Conservation (phyloP, 1,140 invertebrate species). For the Drosophila kanapiae region DNA sequence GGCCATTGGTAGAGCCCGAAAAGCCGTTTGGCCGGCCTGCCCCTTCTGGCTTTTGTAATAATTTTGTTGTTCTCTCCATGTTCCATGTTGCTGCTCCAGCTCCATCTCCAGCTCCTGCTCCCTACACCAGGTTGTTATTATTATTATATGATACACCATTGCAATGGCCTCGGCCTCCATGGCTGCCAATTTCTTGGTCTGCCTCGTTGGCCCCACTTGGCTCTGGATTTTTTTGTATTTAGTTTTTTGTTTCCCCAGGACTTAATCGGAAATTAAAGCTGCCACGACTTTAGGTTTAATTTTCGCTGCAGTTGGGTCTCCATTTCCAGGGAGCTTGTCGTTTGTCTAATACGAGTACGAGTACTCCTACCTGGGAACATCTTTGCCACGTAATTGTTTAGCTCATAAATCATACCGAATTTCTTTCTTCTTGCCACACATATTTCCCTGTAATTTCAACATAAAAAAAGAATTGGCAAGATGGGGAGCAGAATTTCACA, state of each 20-base stretch:
- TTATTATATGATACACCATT: conserved; percentile 82
- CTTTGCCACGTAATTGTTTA: conserved; percentile 74
- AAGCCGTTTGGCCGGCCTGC: conserved; percentile 58
- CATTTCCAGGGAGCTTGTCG: conserved; percentile 27
- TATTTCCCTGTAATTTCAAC: conserved; percentile 72
- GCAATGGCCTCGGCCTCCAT: conserved; percentile 72
- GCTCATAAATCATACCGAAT: conserved; percentile 76
- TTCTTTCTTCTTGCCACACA: conserved; percentile 51
- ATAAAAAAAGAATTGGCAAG: conserved; percentile 4
- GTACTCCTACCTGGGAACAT: conserved; percentile 70
- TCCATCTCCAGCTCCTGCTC: conserved; percentile 13
- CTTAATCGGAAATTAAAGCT: conserved; percentile 84
- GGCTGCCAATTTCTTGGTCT: conserved; percentile 78
- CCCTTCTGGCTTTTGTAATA: conserved; percentile 73
- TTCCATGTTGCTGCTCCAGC: conserved; percentile 17
- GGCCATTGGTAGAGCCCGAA: conserved; percentile 56
- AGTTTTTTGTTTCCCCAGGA: conserved; percentile 33
- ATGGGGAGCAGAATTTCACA: conserved; percentile 48
- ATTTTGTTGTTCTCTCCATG: conserved; percentile 54
- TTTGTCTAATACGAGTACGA: conserved; percentile 33
- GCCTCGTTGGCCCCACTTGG: conserved; percentile 56
- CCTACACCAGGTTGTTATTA: conserved; percentile 63
- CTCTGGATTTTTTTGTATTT: conserved; percentile 17
- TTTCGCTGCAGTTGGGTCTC: conserved; percentile 69
- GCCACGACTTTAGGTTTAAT: conserved; percentile 76